Evolutionary conservation across 2,113 vertebrate species (phyloP).

Genomic region (Alosa alosa): DNA sequence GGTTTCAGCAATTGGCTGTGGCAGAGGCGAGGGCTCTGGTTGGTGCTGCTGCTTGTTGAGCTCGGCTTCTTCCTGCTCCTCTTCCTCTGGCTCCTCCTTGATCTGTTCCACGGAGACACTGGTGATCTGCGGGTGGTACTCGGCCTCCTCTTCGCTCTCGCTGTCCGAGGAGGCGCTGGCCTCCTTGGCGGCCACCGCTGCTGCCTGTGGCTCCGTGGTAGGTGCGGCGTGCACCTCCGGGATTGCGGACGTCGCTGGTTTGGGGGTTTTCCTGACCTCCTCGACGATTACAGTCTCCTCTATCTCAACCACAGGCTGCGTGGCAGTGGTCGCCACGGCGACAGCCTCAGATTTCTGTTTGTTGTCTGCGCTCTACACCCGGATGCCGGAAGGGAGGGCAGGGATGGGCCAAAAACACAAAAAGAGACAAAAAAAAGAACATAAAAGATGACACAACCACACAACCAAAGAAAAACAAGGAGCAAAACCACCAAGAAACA

Average conservation of each 20-base stretch:
- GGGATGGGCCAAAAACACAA: constrained; percentile 72
- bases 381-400: constrained; percentile 56
- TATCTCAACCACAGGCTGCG: constrained; percentile 86
- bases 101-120: constrained; percentile 72
- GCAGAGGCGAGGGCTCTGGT: background rate
- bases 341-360: constrained; percentile 81
- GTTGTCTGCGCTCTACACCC: constrained; percentile 83
- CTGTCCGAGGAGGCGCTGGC: constrained; percentile 84
- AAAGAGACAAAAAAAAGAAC: constrained; percentile 68
- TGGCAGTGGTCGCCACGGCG: constrained; percentile 21
- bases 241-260: constrained; percentile 45
- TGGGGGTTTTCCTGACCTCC: constrained; percentile 79
- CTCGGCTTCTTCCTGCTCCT: constrained; percentile 54
- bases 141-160: constrained; percentile 91
- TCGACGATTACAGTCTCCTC: constrained; percentile 85
- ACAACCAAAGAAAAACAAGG: constrained; percentile 66
- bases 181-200: constrained; percentile 59
- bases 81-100: constrained; percentile 84
- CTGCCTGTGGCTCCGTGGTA: constrained; percentile 57
- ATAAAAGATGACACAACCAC: constrained; percentile 55
- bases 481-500: constrained; percentile 9
- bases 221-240: background rate
- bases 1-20: background rate
- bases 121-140: constrained; percentile 81
- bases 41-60: constrained; percentile 15